Evolutionary conservation across 2,888 invertebrate species (phyloP), one percentile per base, ranked within the genome.

Genomic region (Conops quadrifasciatus): DNA sequence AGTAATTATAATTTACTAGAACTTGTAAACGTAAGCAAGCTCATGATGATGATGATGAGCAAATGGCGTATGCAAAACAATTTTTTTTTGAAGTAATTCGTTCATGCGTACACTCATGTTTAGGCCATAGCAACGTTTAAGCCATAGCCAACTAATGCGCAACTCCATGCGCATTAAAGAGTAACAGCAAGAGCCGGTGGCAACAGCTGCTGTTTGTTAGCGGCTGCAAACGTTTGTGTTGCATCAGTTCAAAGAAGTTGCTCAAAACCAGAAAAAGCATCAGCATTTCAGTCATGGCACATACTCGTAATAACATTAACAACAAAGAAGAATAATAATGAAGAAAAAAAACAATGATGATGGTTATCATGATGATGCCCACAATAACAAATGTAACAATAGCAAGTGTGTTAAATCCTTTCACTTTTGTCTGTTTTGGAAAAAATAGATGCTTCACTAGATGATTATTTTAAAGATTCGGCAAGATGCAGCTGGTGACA

Each of bases 351-450:
- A 4, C 36, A 36, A 36, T 36, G n/a, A 36, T 36, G 36, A 36
- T 36, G 36, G 36, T 36, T 36, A 36, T 36, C 36, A 36, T 36
- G 36, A 36, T 36, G 36, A 36, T 36, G 36, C 9, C 9, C 36
- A 36, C 9, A 9, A 36, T 36, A 9, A 4, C 36, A 36, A 36
- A 36, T 36, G 9, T 36, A 36, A 36, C 36, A 36, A 36, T 9
- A 43, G 47, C 69, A 68, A 60, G 43, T 51, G 56, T 62, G 53
- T 30, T 51, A 58, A 71, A 73, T 73, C 73, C 73, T 73, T 73
- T 73, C 73, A 73, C 73, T 73, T 73, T 73, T 71, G 59, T 56
- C 36, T 45, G 58, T 68, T 60, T 62, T 60, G 60, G 60, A 62
- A 62, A 60, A 68, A 68, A 60, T 51, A 62, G 62, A 60, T 62